Percentiles rank a stretch among this genome's conserved stretches.
phyloP scores from a whole-genome alignment of 1,140 invertebrate genomes.

The Tetraneura akinire region DNA sequence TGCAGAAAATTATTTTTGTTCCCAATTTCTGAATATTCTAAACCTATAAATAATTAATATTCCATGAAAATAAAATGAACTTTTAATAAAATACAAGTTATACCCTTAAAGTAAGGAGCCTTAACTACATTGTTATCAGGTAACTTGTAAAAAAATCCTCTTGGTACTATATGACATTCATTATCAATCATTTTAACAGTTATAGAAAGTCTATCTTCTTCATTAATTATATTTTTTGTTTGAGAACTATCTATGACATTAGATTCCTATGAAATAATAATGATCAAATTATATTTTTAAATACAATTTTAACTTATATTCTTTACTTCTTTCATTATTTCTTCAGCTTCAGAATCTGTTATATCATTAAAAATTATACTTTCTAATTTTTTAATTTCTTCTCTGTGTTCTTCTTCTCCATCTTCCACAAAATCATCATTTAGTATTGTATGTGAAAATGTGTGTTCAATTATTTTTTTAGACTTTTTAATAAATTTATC shows the following conservation, averaged over 20 bases:
- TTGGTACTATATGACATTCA: slow-evolving; percentile 32
- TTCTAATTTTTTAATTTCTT: not conserved
- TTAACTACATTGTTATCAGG: slow-evolving; percentile 1
- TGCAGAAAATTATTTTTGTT: slow-evolving; percentile 11
- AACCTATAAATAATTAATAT: not conserved
- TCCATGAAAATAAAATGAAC: not conserved
- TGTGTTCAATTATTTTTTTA: not conserved
- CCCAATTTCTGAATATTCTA: slow-evolving; percentile 10
- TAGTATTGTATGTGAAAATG: not conserved
- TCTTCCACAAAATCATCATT: not conserved
- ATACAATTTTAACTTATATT: not conserved
- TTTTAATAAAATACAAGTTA: not conserved
- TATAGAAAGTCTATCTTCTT: slow-evolving; percentile 26
- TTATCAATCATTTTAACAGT: slow-evolving; percentile 37
- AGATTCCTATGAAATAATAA: not conserved
- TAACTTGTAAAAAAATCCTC: slow-evolving; percentile 25
- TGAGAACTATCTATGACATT: fast-evolving
- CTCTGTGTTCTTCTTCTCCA: not conserved
- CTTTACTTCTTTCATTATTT: not conserved
- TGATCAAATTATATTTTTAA: not conserved
- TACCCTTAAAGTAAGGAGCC: slow-evolving; percentile 42
- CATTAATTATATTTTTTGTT: not conserved
- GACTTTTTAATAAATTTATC: not conserved
- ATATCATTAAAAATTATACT: not conserved
- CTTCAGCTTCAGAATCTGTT: not conserved